Evolutionary conservation across 2,113 vertebrate species (phyloP), one percentile per base, ranked within the genome.

Genomic region (Phylloscopus trochiloides): DNA sequence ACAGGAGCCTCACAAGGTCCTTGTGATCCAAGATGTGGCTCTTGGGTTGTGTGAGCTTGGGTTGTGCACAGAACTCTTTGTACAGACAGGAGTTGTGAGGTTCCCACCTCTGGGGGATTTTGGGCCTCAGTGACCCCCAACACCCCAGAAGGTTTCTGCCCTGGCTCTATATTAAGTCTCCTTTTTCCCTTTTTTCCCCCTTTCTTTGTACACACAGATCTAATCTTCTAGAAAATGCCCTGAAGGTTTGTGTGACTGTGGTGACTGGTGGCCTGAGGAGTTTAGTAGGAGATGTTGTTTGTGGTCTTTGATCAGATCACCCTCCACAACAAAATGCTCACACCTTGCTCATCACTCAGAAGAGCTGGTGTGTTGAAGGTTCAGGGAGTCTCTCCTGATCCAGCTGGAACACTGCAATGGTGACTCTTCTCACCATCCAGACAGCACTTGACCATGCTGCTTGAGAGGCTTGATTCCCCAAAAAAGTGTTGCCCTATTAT

Each of bases 401-500:
- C 43, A 63, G 8, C 26, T 26, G 48, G 17, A 47, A 4, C 15
- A 5, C 15, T 76, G 34, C 38, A 47, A 3, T 13, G 20, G 22
- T 34, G 19, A 34, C 7, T 81, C 3, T 29, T 77, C 36, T 52
- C 31, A 21, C 13, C 0, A 2, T 70, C 19, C 78, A n/a, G 26
- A 20, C 8, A 72, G 26, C 20, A 32, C 10, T 16, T 61, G 29
- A 3, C 36, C n/a, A 24, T 43, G 24, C 20, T 74, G 9, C 31
- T 45, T 21, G 14, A 85, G 38, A 40, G 17, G 6, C 6, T 73
- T 28, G 14, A 40, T 51, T 43, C 12, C 34, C 17, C 8, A 3
- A 8, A 15, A 57, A 38, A 7, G 0, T 6, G 0, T n/a, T 63
- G 38, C 5, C 4, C 12, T 43, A 0, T 14, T 51, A 5, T 28